Base-by-base conservation (phyloP, 1,140 invertebrate species). In the Penaeus chinensis region DNA sequence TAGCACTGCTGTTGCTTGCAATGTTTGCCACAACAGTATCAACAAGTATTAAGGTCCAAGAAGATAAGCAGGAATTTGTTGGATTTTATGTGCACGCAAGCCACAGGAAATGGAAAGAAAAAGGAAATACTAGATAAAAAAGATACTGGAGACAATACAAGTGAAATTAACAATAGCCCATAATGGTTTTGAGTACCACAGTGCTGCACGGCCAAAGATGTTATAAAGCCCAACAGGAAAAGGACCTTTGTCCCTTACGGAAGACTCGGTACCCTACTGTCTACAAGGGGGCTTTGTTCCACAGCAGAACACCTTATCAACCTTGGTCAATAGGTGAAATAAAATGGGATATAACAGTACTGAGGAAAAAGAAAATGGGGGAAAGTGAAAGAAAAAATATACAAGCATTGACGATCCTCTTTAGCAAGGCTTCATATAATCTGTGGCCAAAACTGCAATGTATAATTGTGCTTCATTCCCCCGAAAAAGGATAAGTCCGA, bases 21-120 rank as follows among this genome's bases (percentile, higher is more conserved):
- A 84, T 83, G 87, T 84, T 84, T 84, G 82, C 82, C 82, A 88
- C 87, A 88, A 84, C 69, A 88, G 82, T 88, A 84, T 88, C 87
- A 88, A 88, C 87, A 88, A 84, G 87, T 88, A 88, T 80, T 84
- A 88, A 88, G 87, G 87, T 84, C 87, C 87, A 88, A 88, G 87
- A 87, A 88, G 87, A 88, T 84, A 88, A 88, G 87, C 87, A 84
- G 87, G 87, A 82, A 81, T 88, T 84, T 78, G 87, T 88, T 87
- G 87, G 87, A 84, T 84, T 88, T 88, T 88, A 88, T 88, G 87
- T 84, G 87, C 82, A 88, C 87, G 87, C 87, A 88, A 88, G 87
- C 87, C 87, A 88, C 87, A 88, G 87, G 87, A 88, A 88, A 88
- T 88, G 87, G 87, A 88, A 88, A 88, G 82, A 84, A 88, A 88